Conservation (phyloP, 2,888 invertebrate species). For the Strigamia transsilvanica region DNA sequence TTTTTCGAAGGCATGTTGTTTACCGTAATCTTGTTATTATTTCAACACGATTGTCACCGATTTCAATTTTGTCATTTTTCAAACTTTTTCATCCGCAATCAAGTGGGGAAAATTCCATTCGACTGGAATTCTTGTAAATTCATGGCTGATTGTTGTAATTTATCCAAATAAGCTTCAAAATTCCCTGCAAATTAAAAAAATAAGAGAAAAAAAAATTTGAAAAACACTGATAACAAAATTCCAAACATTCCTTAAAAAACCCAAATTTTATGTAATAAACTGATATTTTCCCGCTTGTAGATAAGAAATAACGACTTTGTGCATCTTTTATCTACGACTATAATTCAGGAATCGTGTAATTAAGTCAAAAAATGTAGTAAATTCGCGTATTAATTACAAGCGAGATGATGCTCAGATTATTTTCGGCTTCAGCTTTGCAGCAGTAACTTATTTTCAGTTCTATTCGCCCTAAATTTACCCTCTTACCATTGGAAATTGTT, state of each 20-base stretch:
- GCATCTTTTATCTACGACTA: not conserved
- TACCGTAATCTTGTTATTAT: not conserved
- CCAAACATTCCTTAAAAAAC: not conserved
- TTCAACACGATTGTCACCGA: not conserved
- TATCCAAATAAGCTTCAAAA: not conserved
- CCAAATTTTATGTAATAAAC: not conserved
- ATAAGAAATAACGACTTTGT: not conserved
- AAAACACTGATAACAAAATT: not conserved
- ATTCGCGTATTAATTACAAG: not conserved
- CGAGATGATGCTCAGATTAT: not conserved
- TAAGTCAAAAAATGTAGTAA: not conserved
- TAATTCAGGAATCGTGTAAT: not conserved
- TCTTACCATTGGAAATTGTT: conserved; percentile 27
- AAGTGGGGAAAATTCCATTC: conserved; percentile 30
- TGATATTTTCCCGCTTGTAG: too few relatives aligned
- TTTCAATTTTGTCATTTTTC: conserved; percentile 5
- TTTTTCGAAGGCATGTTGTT: conserved; percentile 67
- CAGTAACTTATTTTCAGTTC: not conserved
- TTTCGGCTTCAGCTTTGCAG: conserved; percentile 7
- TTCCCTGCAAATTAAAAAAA: not conserved
- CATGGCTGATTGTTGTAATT: conserved; percentile 8
- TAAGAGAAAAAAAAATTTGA: not conserved
- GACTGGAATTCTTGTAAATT: not conserved
- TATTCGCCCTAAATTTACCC: not conserved
- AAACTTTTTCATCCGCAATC: not conserved